Evolutionary conservation across 2,888 invertebrate genomes (phyloP).

Genomic region (Agriotes lineatus): DNA sequence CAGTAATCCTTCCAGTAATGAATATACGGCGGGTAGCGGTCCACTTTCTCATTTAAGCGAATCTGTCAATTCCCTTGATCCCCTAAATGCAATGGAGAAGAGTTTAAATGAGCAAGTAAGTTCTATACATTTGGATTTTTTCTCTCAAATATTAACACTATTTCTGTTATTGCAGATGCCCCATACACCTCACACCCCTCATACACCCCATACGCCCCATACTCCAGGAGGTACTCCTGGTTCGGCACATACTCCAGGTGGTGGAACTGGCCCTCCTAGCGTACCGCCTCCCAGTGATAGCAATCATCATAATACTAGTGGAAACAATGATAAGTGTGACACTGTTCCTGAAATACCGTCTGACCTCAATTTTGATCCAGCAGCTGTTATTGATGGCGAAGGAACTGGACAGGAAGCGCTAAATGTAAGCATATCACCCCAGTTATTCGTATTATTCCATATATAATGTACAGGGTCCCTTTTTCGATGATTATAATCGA

Average conservation of each 20-base stretch:
- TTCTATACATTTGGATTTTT: not conserved
- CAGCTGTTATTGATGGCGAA: conserved; percentile 93
- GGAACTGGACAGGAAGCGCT: conserved; percentile 87
- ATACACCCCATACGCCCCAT: conserved; percentile 82
- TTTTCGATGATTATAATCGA: no score
- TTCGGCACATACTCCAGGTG: conserved; percentile 77
- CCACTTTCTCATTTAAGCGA: conserved; percentile 87
- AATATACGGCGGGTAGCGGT: conserved; percentile 76
- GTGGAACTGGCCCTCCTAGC: conserved; percentile 83
- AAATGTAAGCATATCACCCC: no score
- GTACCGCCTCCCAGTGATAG: conserved; percentile 78
- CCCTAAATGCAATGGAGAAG: conserved; percentile 93
- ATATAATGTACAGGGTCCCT: no score
- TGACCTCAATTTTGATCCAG: conserved; percentile 93
- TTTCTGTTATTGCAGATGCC: conserved; percentile 67
- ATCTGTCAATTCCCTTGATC: conserved; percentile 90
- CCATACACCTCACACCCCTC: conserved; percentile 85
- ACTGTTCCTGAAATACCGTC: conserved; percentile 84
- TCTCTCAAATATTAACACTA: not conserved
- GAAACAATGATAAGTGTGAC: conserved; percentile 57
- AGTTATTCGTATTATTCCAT: no score
- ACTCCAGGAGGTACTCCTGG: conserved; percentile 77
- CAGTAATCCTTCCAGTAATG: conserved; percentile 73
- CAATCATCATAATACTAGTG: conserved; percentile 55
- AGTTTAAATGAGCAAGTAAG: conserved; percentile 89